phyloP scores from a whole-genome alignment of 2,888 invertebrate genomes.

The Therioaphis trifolii region DNA sequence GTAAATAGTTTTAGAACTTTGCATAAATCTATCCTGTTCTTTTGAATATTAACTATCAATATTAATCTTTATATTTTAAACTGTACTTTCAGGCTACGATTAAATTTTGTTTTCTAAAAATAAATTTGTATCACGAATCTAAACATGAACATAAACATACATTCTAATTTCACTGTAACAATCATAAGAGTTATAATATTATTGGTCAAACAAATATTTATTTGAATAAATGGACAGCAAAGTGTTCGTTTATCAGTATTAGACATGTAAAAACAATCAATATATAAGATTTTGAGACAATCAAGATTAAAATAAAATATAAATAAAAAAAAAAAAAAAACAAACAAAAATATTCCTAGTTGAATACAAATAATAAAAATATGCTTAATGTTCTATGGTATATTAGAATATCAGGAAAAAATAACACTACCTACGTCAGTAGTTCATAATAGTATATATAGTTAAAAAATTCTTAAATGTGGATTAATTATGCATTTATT shows the following conservation, averaged over 20 bases:
- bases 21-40: too few relatives aligned
- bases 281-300: constrained; percentile 26
- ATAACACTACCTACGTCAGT: not conserved
- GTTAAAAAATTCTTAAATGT: constrained; percentile 1
- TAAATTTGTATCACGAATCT: not conserved
- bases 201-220: constrained; percentile 40
- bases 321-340: constrained; percentile 19
- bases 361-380: constrained; percentile 57
- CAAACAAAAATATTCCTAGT: not conserved
- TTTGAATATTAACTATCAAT: too few relatives aligned
- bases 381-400: constrained; percentile 40
- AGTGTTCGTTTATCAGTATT: constrained; percentile 32
- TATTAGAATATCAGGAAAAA: constrained; percentile 49
- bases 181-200: constrained; percentile 19
- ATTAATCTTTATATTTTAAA: constrained; percentile 27
- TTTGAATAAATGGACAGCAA: constrained; percentile 46
- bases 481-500: constrained; percentile 15
- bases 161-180: constrained; percentile 5
- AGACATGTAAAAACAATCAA: constrained; percentile 45
- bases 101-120: not conserved
- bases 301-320: constrained; percentile 42
- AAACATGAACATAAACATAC: not conserved
- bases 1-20: not conserved
- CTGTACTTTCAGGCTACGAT: not conserved
- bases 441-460: not conserved